Evolutionary conservation across 2,113 vertebrate species (phyloP).

Genomic region (Sitta europaea): DNA sequence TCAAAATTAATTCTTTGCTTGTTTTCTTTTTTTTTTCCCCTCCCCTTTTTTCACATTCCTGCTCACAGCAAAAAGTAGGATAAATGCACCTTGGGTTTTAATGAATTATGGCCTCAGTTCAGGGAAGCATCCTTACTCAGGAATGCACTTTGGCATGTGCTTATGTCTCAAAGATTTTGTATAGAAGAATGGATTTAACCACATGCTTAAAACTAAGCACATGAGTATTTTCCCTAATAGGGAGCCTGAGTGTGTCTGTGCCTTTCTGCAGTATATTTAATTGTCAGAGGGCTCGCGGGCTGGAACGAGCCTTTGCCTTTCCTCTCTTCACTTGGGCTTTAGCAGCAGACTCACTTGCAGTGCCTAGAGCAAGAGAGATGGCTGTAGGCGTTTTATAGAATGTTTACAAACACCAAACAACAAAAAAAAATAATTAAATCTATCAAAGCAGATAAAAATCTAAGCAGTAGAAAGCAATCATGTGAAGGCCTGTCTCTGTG

Average conservation of each 20-base stretch:
- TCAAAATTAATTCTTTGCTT: slow-evolving; percentile 45
- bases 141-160: slow-evolving; percentile 51
- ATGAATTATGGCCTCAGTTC: slow-evolving; percentile 44
- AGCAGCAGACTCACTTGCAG: neutral
- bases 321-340: neutral
- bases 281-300: neutral
- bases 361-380: neutral
- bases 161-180: slow-evolving; percentile 44
- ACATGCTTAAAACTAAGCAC: slow-evolving; percentile 53
- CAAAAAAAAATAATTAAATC: neutral
- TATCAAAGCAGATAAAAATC: neutral
- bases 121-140: slow-evolving; percentile 59
- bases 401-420: neutral
- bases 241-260: neutral
- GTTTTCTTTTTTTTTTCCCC: neutral
- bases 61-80: slow-evolving; percentile 5
- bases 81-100: slow-evolving; percentile 57
- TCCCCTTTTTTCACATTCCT: neutral
- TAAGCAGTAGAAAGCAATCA: neutral
- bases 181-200: slow-evolving; percentile 55
- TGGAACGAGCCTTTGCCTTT: neutral
- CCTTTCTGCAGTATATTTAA: slow-evolving; percentile 4
- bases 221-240: slow-evolving; percentile 42
- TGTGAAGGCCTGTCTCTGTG: neutral
- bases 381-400: neutral